Conservation (phyloP, 2,113 vertebrate species). For the Coturnix japonica region DNA sequence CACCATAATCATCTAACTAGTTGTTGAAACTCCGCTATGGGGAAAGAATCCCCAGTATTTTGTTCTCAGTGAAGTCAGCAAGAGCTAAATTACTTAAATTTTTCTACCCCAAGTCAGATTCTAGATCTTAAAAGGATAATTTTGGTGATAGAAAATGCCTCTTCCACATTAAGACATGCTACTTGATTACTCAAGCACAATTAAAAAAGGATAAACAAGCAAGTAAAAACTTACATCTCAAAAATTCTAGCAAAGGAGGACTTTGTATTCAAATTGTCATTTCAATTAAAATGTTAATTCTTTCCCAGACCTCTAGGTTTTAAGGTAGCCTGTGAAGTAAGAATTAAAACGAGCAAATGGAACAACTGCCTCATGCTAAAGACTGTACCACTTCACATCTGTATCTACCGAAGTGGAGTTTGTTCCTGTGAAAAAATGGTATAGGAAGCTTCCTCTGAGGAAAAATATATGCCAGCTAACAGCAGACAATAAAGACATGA, state of each 20-base stretch:
- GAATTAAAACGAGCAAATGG: background rate
- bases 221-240: background rate
- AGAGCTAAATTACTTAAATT: background rate
- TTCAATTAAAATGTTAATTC: background rate
- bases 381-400: background rate
- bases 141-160: background rate
- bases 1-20: background rate
- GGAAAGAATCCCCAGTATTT: background rate
- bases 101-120: background rate
- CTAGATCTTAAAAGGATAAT: background rate
- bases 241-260: background rate
- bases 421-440: background rate
- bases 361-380: background rate
- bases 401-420: fast-evolving
- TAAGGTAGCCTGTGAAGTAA: background rate
- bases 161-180: background rate
- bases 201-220: background rate
- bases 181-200: background rate
- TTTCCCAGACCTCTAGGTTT: background rate
- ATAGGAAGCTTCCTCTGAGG: background rate
- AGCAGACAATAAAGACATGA: background rate
- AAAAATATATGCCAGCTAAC: background rate
- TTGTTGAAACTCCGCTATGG: background rate
- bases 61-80: background rate
- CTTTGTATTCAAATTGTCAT: background rate